Percentiles rank a stretch among this genome's conserved stretches.
Conservation (phyloP, 2,113 vertebrate genomes). For the Herpetotheres cachinnans region DNA sequence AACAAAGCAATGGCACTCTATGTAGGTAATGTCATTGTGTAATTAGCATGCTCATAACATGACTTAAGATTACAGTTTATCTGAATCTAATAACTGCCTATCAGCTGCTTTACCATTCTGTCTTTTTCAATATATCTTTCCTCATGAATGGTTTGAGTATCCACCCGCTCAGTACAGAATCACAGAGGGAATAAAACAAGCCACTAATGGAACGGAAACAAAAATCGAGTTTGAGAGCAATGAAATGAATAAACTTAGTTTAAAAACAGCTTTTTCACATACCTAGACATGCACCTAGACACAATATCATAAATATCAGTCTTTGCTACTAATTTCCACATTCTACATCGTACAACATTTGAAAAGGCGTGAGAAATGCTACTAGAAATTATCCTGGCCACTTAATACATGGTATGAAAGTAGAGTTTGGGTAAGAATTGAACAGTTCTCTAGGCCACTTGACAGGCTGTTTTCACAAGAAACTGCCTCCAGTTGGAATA, state of each 20-base stretch:
- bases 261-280: not conserved
- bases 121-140: slow-evolving; percentile 68
- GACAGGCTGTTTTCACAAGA: not conserved
- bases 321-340: not conserved
- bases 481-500: not conserved
- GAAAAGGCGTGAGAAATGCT: not conserved
- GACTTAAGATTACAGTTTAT: slow-evolving; percentile 84
- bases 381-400: not conserved
- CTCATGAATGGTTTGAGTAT: slow-evolving; percentile 24
- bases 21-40: slow-evolving; percentile 79
- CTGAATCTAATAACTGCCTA: slow-evolving; percentile 82
- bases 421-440: not conserved
- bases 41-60: slow-evolving; percentile 81
- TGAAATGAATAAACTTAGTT: not conserved
- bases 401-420: not conserved
- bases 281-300: not conserved
- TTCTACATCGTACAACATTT: not conserved
- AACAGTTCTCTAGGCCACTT: not conserved
- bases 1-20: slow-evolving; percentile 77
- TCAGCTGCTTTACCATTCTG: slow-evolving; percentile 67
- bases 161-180: not conserved
- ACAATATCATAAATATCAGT: not conserved
- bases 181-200: not conserved
- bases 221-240: not conserved
- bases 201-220: not conserved